A percentile compares a stretch with the other conserved stretches of the same genome.
Conservation (phyloP, 1,140 invertebrate genomes). For the Sinonovacula constricta region DNA sequence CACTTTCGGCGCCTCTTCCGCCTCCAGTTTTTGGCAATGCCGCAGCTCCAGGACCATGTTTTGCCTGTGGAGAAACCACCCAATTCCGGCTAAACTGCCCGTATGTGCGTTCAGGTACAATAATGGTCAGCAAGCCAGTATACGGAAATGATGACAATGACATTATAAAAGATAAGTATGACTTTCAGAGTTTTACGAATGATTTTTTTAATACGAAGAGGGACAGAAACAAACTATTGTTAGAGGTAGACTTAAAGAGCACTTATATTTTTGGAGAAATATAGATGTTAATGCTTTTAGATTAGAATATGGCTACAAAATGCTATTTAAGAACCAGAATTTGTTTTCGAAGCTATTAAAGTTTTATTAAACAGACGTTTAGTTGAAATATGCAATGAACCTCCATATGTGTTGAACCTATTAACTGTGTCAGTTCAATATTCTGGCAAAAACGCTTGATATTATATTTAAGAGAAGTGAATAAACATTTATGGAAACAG, state of each 20-base stretch:
- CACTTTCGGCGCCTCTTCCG: too few species aligned
- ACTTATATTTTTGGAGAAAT: conserved; percentile 38
- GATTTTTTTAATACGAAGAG: conserved; percentile 40
- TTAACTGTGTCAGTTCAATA: conserved; percentile 29
- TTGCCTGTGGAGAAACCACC: too few species aligned
- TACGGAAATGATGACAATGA: too few species aligned
- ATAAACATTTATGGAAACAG: conserved; percentile 39
- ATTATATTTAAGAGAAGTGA: conserved; percentile 32
- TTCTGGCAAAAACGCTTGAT: conserved; percentile 34
- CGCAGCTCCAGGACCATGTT: too few species aligned
- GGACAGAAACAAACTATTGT: conserved; percentile 3
- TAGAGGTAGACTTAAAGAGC: conserved; percentile 18
- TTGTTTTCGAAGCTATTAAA: conserved; percentile 14
- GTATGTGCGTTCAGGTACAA: too few species aligned
- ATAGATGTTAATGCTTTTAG: conserved; percentile 17
- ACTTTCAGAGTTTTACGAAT: not conserved
- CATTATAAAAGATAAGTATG: too few species aligned
- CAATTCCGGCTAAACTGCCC: too few species aligned
- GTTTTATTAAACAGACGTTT: conserved; percentile 26
- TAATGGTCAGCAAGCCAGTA: too few species aligned
- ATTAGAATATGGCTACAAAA: conserved; percentile 41
- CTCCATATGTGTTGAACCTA: conserved; percentile 19
- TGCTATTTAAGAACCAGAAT: conserved; percentile 21
- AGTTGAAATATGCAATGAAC: not conserved
- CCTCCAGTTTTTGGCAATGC: too few species aligned